phyloP scores from a whole-genome alignment of 92 coral and sea anemone species.

The Zoanthus sansibaricus region DNA sequence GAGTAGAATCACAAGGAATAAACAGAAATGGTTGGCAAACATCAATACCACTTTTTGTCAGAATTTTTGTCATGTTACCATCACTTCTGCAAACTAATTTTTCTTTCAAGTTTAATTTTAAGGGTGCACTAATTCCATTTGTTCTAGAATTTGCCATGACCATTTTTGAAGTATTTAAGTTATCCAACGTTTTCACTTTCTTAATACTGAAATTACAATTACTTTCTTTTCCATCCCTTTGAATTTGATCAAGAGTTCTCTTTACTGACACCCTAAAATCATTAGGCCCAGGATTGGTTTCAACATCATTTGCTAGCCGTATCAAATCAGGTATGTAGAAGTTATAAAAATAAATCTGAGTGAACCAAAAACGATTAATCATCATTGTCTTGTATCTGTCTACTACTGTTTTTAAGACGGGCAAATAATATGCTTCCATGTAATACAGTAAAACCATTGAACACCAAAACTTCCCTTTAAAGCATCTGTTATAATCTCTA shows the following conservation, averaged over 20 bases:
- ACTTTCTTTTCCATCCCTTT: conserved; percentile 7
- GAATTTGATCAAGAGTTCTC: neutral
- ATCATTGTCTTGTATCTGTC: conserved; percentile 5
- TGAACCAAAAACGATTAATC: conserved; percentile 17
- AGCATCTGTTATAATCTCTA: conserved; percentile 9
- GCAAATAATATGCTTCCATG: conserved; percentile 21
- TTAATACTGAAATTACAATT: conserved; percentile 8
- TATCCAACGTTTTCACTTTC: conserved; percentile 7
- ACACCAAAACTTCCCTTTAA: conserved; percentile 24
- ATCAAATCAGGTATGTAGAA: conserved; percentile 27
- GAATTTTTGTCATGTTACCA: conserved; percentile 13
- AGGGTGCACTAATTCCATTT: conserved; percentile 14
- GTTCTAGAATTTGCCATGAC: conserved; percentile 11
- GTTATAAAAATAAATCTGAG: conserved; percentile 9
- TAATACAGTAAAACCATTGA: conserved; percentile 15
- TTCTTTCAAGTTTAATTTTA: conserved; percentile 10
- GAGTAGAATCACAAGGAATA: conserved; percentile 8
- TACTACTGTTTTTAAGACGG: conserved; percentile 3
- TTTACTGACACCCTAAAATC: neutral
- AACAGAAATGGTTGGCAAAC: neutral
- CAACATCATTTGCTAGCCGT: conserved; percentile 22
- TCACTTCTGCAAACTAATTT: conserved; percentile 7
- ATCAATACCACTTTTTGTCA: neutral
- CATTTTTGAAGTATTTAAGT: conserved; percentile 11
- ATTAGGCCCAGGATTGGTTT: conserved; percentile 22